phyloP scores from a whole-genome alignment of 2,797 vertebrate genomes.

The Clarias laeviceps region DNA sequence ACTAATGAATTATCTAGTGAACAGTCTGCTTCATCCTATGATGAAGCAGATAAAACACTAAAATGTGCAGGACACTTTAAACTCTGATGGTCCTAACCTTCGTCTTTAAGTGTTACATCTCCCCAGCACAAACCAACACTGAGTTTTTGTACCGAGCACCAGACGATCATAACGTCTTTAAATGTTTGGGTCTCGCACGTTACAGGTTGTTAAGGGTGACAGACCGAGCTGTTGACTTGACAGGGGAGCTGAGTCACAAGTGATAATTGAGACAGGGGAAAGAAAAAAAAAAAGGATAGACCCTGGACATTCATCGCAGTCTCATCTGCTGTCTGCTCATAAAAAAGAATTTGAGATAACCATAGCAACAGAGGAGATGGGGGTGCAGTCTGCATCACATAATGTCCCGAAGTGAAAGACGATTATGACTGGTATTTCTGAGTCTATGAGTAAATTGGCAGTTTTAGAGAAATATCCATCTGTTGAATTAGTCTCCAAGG shows the following conservation, averaged over 20 bases:
- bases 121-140: neutral
- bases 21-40: neutral
- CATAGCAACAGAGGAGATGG: conserved; percentile 42
- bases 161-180: conserved; percentile 2
- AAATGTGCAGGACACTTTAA: neutral
- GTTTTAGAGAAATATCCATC: neutral
- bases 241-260: conserved; percentile 36
- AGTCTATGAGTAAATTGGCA: neutral
- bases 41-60: neutral
- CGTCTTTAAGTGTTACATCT: neutral
- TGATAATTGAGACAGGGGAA: neutral
- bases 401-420: conserved; percentile 21
- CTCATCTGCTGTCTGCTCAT: conserved; percentile 56
- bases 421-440: neutral
- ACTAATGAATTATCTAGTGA: neutral
- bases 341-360: conserved; percentile 27
- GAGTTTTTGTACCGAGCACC: neutral
- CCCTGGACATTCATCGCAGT: conserved; percentile 29
- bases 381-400: conserved; percentile 17
- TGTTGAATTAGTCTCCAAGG: neutral
- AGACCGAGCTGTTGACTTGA: conserved; percentile 27
- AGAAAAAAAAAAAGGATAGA: conserved; percentile 10
- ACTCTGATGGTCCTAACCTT: too few species aligned
- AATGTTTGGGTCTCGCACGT: conserved; percentile 25
- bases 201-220: conserved; percentile 21